A percentile compares a stretch with the other conserved stretches of the same genome.
Evolutionary conservation across 2,797 vertebrate genomes (phyloP).

Genomic region (Bufotes viridis): DNA sequence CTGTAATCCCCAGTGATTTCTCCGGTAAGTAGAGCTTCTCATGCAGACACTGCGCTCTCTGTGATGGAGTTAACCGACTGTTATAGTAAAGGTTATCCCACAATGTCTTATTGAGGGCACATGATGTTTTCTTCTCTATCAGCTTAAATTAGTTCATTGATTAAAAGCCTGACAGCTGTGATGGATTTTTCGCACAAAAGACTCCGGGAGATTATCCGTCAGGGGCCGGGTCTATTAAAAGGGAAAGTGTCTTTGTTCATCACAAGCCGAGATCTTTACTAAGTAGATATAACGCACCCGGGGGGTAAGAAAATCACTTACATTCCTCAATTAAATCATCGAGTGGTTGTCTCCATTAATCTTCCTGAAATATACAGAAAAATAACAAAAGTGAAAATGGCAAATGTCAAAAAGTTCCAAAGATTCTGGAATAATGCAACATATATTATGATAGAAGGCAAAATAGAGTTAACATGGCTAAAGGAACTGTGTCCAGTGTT

Average conservation of each 20-base stretch:
- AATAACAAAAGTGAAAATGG: background rate
- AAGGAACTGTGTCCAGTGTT: background rate
- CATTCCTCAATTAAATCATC: conserved; percentile 44
- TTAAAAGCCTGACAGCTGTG: conserved; percentile 52
- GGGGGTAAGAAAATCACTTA: conserved; percentile 28
- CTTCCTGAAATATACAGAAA: background rate
- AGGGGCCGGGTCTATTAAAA: conserved; percentile 34
- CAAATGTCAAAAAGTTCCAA: background rate
- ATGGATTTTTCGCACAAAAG: conserved; percentile 41
- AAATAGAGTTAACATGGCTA: background rate
- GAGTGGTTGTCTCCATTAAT: conserved; percentile 1
- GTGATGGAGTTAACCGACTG: conserved; percentile 10
- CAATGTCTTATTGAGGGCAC: conserved; percentile 25
- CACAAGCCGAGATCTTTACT: conserved; percentile 37
- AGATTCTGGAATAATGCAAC: background rate
- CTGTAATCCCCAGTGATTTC: background rate
- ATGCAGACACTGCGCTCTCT: background rate
- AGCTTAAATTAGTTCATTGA: conserved; percentile 51
- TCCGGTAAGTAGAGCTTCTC: background rate
- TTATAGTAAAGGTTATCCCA: conserved; percentile 35
- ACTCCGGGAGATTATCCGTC: conserved; percentile 47
- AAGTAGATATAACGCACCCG: conserved; percentile 33
- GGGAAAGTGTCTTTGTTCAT: conserved; percentile 29
- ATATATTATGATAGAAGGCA: background rate
- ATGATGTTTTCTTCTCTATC: conserved; percentile 44